phyloP scores from a whole-genome alignment of 1,140 invertebrate species.

The Popillia japonica region DNA sequence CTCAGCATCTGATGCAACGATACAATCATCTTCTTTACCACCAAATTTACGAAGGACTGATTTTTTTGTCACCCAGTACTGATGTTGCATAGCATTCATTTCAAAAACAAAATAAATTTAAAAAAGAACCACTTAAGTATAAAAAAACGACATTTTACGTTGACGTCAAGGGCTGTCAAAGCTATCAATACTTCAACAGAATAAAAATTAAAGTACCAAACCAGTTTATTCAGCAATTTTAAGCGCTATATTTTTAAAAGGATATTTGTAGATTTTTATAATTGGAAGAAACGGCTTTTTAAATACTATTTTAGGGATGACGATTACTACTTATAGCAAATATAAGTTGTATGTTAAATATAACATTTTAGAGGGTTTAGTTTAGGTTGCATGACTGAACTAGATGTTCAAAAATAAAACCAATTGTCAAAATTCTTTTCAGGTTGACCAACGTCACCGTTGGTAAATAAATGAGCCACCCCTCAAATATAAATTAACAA shows the following conservation, averaged over 20 bases:
- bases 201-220: background rate
- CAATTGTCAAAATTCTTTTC: background rate
- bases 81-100: constrained; percentile 79
- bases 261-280: no score
- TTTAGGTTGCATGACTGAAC: no score
- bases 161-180: background rate
- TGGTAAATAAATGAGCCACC: constrained; percentile 39
- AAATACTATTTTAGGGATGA: no score
- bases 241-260: no score
- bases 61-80: constrained; percentile 99
- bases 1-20: constrained; percentile 94
- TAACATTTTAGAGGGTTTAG: no score
- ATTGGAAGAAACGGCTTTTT: no score
- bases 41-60: constrained; percentile 92
- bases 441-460: constrained; percentile 21
- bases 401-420: no score
- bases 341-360: no score
- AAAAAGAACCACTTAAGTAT: constrained; percentile 27
- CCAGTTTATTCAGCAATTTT: no score
- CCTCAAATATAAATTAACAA: constrained; percentile 35
- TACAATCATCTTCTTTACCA: constrained; percentile 97
- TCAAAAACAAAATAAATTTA: constrained; percentile 34
- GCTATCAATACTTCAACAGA: background rate
- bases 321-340: no score
- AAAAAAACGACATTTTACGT: constrained; percentile 35